phyloP scores from a whole-genome alignment of 1,140 invertebrate species.

The Geopemphigus sp. region DNA sequence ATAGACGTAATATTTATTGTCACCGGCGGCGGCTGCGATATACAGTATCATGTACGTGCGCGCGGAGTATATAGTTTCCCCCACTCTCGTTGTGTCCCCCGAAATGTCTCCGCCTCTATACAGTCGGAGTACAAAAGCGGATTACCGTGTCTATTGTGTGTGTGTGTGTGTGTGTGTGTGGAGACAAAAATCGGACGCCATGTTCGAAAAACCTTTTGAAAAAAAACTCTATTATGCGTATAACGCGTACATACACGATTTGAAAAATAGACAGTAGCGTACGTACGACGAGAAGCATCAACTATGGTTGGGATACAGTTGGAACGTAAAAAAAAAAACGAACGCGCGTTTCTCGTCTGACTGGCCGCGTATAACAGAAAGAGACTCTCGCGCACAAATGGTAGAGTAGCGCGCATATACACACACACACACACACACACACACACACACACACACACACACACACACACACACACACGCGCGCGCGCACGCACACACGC shows the following conservation, averaged over 20 bases:
- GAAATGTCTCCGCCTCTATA: slow-evolving; percentile 44
- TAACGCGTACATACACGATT: background rate
- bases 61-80: too few species aligned
- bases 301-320: background rate
- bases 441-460: too few species aligned
- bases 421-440: too few species aligned
- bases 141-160: slow-evolving; percentile 29
- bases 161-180: background rate
- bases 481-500: too few species aligned
- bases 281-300: background rate
- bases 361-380: slow-evolving; percentile 37
- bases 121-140: slow-evolving; percentile 25
- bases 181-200: slow-evolving; percentile 42
- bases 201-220: slow-evolving; percentile 47
- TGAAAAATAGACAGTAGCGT: slow-evolving; percentile 18
- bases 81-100: background rate
- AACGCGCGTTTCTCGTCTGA: slow-evolving; percentile 39
- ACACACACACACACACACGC: too few species aligned
- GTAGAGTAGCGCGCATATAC: background rate
- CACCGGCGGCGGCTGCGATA: too few species aligned
- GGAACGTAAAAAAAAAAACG: background rate
- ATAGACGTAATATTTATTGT: too few species aligned
- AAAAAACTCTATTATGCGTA: background rate
- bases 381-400: slow-evolving; percentile 5
- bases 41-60: too few species aligned